These are phyloP conservation scores for Eupeodes luniger DNA, from an alignment of 2,888 invertebrate genomes.

Conservation along the genomic window DNA sequence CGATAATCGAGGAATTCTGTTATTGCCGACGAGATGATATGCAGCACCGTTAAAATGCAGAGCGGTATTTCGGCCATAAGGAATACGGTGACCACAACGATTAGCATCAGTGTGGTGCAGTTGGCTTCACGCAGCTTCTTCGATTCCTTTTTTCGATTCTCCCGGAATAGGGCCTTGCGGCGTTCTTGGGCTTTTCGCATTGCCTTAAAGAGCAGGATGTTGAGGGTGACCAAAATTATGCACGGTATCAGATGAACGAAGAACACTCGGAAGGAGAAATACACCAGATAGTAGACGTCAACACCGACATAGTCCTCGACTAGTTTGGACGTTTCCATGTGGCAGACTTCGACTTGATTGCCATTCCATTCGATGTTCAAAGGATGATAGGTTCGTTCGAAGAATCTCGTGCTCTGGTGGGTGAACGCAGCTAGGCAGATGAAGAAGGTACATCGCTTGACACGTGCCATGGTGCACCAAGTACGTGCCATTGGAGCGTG, in stretches of 20 bases:
- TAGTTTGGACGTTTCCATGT: slow-evolving; percentile 88
- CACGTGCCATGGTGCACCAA: slow-evolving; percentile 89
- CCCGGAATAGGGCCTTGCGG: slow-evolving; percentile 90
- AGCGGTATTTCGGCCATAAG: slow-evolving; percentile 93
- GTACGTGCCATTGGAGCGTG: slow-evolving; percentile 94
- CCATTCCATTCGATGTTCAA: slow-evolving; percentile 88
- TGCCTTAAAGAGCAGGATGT: slow-evolving; percentile 93
- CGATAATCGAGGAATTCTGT: slow-evolving; percentile 90
- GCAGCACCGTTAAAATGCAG: slow-evolving; percentile 92
- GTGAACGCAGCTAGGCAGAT: slow-evolving; percentile 92
- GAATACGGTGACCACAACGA: slow-evolving; percentile 94
- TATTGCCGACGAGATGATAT: slow-evolving; percentile 91
- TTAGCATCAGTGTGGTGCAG: slow-evolving; percentile 94
- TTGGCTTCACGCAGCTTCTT: slow-evolving; percentile 90
- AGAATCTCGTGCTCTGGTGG: slow-evolving; percentile 93
- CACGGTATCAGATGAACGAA: slow-evolving; percentile 97
- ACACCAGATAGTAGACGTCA: slow-evolving; percentile 92
- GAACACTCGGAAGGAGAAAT: slow-evolving; percentile 93
- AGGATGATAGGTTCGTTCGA: slow-evolving; percentile 88
- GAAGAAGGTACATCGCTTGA: slow-evolving; percentile 90
- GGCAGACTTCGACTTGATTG: slow-evolving; percentile 88
- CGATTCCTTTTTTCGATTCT: slow-evolving; percentile 91
- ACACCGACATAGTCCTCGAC: slow-evolving; percentile 87
- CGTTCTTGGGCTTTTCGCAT: slow-evolving; percentile 93
- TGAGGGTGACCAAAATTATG: slow-evolving; percentile 93